Evolutionary conservation across 2,797 vertebrate species (phyloP), one percentile per base, ranked within the genome.

Genomic region (Toxotes lorentzi): DNA sequence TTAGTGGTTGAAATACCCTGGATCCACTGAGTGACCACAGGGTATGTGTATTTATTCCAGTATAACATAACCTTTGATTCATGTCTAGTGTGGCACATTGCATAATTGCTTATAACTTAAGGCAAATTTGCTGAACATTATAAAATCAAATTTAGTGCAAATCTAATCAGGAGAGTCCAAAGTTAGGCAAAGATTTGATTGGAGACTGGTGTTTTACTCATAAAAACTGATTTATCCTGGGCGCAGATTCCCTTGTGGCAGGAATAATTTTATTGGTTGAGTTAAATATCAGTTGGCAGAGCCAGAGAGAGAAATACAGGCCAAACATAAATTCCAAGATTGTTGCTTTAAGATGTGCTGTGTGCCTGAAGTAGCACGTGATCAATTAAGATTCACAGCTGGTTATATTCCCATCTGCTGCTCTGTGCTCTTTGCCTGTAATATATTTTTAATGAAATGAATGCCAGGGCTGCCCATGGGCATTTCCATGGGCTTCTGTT

Each of bases 371-470:
- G 68, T 70, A 27, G 43, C 59, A 73, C 73, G 58, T 48, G 56
- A 79, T 84, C 73, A 82, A 70, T 87, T 84, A 78, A 41, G 45
- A 78, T 57, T 68, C 74, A 57, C 58, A 51, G 72, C 76, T 62
- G 70, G 30, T 70, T 71, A 32, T 67, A 65, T 61, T 66, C 47
- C 54, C 71, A 69, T 76, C 73, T 78, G 69, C 23, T 58, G 32
- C 54, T 62, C 45, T 35, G 48, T 66, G 57, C 76, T 73, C 2
- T 76, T 78, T 54, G 34, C 21, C 54, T 72, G 63, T 58, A 47
- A 59, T 63, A 27, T 38, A 56, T 74, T 77, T 76, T 59, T 40
- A 41, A 23, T 63, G 43, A 4, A 75, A 59, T 72, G 27, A 76
- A 56, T 75, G 48, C 32, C 43, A 59, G 40, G 19, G 34, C 69